A percentile compares a stretch with the other conserved stretches of the same genome.
Conservation (phyloP, 1,140 invertebrate genomes). For the Aleiodes sp. region DNA sequence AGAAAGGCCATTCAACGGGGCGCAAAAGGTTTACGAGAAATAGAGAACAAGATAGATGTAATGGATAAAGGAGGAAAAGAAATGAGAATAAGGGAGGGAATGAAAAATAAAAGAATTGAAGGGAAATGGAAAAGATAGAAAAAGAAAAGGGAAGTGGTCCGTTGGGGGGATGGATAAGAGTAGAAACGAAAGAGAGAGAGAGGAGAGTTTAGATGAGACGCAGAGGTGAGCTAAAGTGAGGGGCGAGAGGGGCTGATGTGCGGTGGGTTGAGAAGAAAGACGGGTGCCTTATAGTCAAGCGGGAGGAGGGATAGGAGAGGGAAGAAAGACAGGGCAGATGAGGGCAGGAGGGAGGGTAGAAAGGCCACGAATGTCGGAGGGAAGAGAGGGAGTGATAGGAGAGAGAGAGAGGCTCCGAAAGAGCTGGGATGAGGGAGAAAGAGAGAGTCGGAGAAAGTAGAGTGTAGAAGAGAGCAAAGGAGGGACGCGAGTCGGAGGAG, state of each 20-base stretch:
- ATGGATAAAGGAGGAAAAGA: conserved; percentile 42
- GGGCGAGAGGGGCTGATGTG: background rate
- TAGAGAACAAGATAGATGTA: conserved; percentile 20
- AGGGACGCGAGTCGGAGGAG: conserved; percentile 61
- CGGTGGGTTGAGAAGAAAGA: conserved; percentile 40
- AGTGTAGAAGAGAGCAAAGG: conserved; percentile 41
- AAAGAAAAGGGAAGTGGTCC: conserved; percentile 24
- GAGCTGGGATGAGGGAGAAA: conserved; percentile 21
- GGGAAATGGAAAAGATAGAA: conserved; percentile 36
- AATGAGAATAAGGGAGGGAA: conserved; percentile 34
- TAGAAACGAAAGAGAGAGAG: background rate
- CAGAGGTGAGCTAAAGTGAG: conserved; percentile 3
- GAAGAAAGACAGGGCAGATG: conserved; percentile 52
- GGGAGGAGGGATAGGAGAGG: conserved; percentile 41
- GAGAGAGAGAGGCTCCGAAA: conserved; percentile 26
- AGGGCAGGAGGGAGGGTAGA: conserved; percentile 49
- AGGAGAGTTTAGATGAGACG: conserved; percentile 3
- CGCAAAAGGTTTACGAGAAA: conserved; percentile 12
- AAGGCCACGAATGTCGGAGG: conserved; percentile 58
- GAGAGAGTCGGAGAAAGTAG: conserved; percentile 20
- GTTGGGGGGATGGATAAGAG: background rate
- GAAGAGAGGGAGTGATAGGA: conserved; percentile 60
- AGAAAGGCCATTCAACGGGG: conserved; percentile 25
- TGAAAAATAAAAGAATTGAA: too few species aligned
- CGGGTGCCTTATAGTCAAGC: conserved; percentile 38